These are phyloP conservation scores for Sebastes nivosus DNA, from an alignment of 2,797 vertebrate genomes.

Conservation along the genomic window DNA sequence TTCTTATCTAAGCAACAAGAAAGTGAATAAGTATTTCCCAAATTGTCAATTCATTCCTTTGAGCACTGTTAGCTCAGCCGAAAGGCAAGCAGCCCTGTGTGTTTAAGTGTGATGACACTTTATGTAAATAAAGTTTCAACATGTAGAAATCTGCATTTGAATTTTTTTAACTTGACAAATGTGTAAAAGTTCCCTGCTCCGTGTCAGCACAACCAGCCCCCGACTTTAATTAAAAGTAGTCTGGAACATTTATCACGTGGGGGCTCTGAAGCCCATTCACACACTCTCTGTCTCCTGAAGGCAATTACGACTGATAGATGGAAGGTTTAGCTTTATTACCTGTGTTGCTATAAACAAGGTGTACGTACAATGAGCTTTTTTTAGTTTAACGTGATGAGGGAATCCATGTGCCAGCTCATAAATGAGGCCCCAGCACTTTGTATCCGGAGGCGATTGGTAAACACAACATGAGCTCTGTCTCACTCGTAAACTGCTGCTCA, in stretches of 20 bases:
- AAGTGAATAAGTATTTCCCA: background rate
- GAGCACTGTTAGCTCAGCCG: background rate
- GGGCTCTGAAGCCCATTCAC: conserved; percentile 49
- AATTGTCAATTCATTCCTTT: background rate
- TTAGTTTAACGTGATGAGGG: conserved; percentile 51
- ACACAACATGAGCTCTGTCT: conserved; percentile 67
- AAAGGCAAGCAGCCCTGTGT: background rate
- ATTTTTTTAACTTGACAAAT: conserved; percentile 16
- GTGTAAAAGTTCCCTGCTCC: background rate
- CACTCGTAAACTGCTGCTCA: conserved; percentile 48
- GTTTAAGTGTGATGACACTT: background rate
- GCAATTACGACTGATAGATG: conserved; percentile 61
- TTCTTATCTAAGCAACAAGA: background rate
- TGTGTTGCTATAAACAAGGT: conserved; percentile 66
- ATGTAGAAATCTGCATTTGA: background rate
- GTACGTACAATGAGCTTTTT: conserved; percentile 57
- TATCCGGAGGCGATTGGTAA: conserved; percentile 65
- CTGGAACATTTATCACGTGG: conserved; percentile 51
- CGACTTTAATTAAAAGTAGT: conserved; percentile 48
- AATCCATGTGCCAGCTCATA: conserved; percentile 69
- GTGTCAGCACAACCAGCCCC: conserved; percentile 21
- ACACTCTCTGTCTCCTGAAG: conserved; percentile 41
- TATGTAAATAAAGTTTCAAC: background rate
- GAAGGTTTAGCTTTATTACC: conserved; percentile 64
- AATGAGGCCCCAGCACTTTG: conserved; percentile 60